phyloP scores from a whole-genome alignment of 2,888 invertebrate species.

The Tuta absoluta region DNA sequence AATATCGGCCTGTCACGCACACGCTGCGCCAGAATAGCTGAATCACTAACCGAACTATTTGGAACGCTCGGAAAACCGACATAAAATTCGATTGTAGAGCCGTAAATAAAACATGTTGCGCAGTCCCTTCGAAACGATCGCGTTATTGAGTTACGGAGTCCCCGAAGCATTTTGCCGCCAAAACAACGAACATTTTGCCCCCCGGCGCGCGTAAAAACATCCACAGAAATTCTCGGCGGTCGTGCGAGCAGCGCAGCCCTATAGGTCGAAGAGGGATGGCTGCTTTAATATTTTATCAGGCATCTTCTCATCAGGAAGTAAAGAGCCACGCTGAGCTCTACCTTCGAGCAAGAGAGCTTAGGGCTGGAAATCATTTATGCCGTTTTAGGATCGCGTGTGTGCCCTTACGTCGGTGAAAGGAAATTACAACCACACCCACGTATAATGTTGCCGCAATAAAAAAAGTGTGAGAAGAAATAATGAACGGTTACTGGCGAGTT shows the following conservation, averaged over 20 bases:
- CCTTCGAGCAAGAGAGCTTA: constrained; percentile 29
- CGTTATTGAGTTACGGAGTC: constrained; percentile 79
- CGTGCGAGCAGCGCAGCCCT: constrained; percentile 61
- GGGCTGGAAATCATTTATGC: constrained; percentile 45
- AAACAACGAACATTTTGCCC: constrained; percentile 80
- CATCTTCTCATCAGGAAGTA: constrained; percentile 70
- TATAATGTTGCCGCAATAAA: constrained; percentile 81
- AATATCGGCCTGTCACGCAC: constrained; percentile 56
- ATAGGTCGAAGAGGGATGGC: constrained; percentile 71
- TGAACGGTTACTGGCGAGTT: constrained; percentile 79
- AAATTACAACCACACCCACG: constrained; percentile 82
- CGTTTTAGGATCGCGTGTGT: constrained; percentile 71
- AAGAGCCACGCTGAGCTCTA: constrained; percentile 41
- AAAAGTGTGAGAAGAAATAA: constrained; percentile 81
- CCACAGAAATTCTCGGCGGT: constrained; percentile 58
- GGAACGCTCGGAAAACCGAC: constrained; percentile 59
- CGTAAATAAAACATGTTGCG: constrained; percentile 80
- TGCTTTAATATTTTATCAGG: constrained; percentile 78
- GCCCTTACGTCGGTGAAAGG: constrained; percentile 82
- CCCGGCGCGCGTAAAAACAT: constrained; percentile 80
- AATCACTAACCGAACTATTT: constrained; percentile 48
- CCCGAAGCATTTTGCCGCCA: constrained; percentile 81
- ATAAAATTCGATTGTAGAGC: constrained; percentile 73
- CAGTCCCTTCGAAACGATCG: constrained; percentile 69
- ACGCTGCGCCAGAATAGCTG: constrained; percentile 54